Conservation (phyloP, 92 coral and sea anemone genomes). For the Galaxea fascicularis region DNA sequence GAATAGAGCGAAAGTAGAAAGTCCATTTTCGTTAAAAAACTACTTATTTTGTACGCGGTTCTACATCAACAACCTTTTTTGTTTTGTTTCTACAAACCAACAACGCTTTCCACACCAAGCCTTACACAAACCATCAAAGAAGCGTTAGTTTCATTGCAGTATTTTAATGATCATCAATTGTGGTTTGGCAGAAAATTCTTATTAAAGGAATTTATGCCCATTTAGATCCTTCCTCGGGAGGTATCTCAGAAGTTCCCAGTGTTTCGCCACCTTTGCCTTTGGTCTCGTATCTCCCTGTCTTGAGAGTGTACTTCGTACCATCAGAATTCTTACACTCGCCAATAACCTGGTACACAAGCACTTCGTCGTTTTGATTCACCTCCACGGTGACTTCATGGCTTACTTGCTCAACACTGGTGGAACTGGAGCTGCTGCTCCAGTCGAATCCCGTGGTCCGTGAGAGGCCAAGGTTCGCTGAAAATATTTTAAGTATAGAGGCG, state of each 20-base stretch:
- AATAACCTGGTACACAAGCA: slow-evolving; percentile 13
- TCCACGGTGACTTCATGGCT: neutral
- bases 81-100: neutral
- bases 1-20: neutral
- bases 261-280: slow-evolving; percentile 16
- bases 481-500: neutral
- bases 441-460: slow-evolving; percentile 16
- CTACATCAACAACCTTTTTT: neutral
- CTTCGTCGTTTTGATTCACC: slow-evolving; percentile 23
- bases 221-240: neutral
- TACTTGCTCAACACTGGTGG: neutral
- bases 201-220: neutral
- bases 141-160: neutral
- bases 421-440: slow-evolving; percentile 19
- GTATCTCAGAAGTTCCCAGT: neutral
- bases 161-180: neutral
- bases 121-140: neutral
- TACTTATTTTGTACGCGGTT: neutral
- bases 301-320: slow-evolving; percentile 13
- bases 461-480: slow-evolving; percentile 13
- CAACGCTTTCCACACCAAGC: neutral
- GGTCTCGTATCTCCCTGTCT: slow-evolving; percentile 8
- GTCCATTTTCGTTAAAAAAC: neutral
- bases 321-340: slow-evolving; percentile 18
- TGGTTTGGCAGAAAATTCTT: too few relatives aligned